These are phyloP conservation scores for Anguilla pacifica DNA, from an alignment of 2,797 vertebrate species.

Conservation along the genomic window DNA sequence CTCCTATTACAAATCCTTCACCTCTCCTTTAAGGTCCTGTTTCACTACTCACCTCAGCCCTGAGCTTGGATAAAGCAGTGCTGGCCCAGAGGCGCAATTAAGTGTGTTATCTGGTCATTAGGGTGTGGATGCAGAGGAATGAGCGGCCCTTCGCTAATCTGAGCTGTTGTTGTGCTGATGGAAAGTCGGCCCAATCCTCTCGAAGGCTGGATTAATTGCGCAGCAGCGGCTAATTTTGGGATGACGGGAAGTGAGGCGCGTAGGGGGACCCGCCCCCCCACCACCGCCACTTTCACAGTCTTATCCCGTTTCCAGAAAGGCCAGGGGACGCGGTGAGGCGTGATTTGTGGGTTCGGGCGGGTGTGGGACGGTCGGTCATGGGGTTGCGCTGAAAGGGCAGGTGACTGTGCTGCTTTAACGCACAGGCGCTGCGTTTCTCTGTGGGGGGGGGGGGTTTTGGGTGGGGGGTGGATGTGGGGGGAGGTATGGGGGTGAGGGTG, in stretches of 20 bases:
- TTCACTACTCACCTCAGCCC: not conserved
- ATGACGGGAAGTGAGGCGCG: constrained; percentile 34
- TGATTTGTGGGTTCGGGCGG: not conserved
- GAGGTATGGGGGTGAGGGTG: too few relatives aligned
- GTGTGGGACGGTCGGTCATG: not conserved
- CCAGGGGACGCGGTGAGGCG: not conserved
- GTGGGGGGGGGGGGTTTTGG: too few relatives aligned
- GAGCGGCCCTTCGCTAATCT: constrained; percentile 41
- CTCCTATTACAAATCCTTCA: not conserved
- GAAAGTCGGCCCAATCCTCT: constrained; percentile 51
- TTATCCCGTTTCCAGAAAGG: not conserved
- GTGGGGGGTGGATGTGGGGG: too few relatives aligned
- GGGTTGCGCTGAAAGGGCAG: not conserved
- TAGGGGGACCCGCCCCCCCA: not conserved
- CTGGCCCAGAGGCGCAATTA: not conserved
- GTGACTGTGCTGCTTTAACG: not conserved
- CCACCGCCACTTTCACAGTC: not conserved
- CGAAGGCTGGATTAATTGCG: constrained; percentile 41
- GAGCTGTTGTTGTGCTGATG: constrained; percentile 47
- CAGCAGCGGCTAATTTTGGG: constrained; percentile 37
- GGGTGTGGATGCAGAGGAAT: not conserved
- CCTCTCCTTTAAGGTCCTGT: not conserved
- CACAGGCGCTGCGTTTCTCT: too few relatives aligned
- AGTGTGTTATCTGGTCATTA: constrained; percentile 38
- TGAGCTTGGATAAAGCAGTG: not conserved